Conservation (phyloP, 2,113 vertebrate genomes). For the Pseudolaguvia tuberculata region DNA sequence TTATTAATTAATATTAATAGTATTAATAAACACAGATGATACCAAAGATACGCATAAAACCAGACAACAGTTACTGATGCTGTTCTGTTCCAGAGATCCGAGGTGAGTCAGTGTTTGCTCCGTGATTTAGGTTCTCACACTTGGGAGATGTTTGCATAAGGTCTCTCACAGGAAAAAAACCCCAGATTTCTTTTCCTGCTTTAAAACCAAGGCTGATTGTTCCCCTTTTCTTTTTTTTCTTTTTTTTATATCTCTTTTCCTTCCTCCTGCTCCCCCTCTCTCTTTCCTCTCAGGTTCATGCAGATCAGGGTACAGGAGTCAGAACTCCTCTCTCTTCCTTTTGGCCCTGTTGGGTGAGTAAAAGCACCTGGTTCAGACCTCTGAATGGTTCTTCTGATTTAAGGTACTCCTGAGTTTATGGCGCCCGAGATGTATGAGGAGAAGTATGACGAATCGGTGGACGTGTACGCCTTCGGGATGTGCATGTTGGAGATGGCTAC, state of each 20-base stretch:
- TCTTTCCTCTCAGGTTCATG: conserved; percentile 48
- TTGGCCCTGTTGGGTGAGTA: conserved; percentile 66
- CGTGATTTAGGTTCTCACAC: not conserved
- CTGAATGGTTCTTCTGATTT: conserved; percentile 79
- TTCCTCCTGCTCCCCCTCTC: conserved; percentile 36
- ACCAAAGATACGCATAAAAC: too few relatives aligned
- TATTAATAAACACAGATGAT: too few relatives aligned
- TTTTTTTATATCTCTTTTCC: conserved; percentile 58
- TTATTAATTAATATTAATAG: conserved; percentile 16
- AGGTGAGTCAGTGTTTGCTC: too few relatives aligned
- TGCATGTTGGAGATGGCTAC: conserved; percentile 99
- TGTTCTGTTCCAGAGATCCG: conserved; percentile 17
- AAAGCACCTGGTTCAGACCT: conserved; percentile 75
- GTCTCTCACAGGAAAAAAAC: conserved; percentile 68
- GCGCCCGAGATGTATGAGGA: conserved; percentile 99
- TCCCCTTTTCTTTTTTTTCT: conserved; percentile 52
- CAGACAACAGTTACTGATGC: not conserved
- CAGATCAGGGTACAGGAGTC: conserved; percentile 30
- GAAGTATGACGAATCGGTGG: conserved; percentile 98
- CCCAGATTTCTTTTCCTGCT: conserved; percentile 58
- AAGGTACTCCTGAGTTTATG: conserved; percentile 99
- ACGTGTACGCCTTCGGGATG: conserved; percentile 99
- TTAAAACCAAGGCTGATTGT: conserved; percentile 69
- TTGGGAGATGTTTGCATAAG: too few relatives aligned
- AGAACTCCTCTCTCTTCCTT: conserved; percentile 33